Percentiles rank a stretch among this genome's conserved stretches.
phyloP scores from a whole-genome alignment of 2,888 invertebrate species.

The Ametastegia equiseti region DNA sequence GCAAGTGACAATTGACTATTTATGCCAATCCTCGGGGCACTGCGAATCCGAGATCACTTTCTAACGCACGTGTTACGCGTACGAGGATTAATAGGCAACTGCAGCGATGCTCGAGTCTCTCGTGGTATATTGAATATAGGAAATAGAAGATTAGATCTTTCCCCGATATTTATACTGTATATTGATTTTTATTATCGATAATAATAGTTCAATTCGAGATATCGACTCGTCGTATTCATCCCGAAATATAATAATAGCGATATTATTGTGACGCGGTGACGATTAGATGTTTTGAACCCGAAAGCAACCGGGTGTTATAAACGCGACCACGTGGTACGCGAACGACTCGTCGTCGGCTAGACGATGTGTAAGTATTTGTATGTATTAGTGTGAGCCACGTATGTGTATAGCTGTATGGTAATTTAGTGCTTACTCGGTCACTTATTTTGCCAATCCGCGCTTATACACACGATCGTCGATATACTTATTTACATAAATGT shows the following conservation, averaged over 20 bases:
- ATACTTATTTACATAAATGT: too few relatives aligned
- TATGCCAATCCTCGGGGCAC: too few relatives aligned
- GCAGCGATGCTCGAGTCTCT: too few relatives aligned
- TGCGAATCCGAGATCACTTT: not conserved
- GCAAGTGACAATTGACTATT: too few relatives aligned
- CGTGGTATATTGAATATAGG: not conserved
- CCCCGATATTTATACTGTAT: not conserved
- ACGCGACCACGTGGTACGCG: constrained; percentile 20
- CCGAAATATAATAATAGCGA: not conserved
- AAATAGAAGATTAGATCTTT: not conserved
- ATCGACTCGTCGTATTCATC: not conserved
- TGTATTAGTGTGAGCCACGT: not conserved
- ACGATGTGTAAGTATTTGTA: not conserved
- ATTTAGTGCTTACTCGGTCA: too few relatives aligned
- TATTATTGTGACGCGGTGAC: not conserved
- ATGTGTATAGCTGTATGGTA: not conserved
- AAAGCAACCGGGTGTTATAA: not conserved
- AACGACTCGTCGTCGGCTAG: constrained; percentile 16
- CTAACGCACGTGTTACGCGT: not conserved
- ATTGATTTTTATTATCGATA: too few relatives aligned
- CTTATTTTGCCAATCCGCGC: too few relatives aligned
- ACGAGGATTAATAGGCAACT: not conserved
- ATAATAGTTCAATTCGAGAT: not conserved
- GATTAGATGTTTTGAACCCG: not conserved
- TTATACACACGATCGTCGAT: too few relatives aligned